Percentiles rank a stretch among this genome's conserved stretches.
These are phyloP conservation scores for Andrena bicolor DNA, from an alignment of 2,888 invertebrate species.

Conservation along the genomic window DNA sequence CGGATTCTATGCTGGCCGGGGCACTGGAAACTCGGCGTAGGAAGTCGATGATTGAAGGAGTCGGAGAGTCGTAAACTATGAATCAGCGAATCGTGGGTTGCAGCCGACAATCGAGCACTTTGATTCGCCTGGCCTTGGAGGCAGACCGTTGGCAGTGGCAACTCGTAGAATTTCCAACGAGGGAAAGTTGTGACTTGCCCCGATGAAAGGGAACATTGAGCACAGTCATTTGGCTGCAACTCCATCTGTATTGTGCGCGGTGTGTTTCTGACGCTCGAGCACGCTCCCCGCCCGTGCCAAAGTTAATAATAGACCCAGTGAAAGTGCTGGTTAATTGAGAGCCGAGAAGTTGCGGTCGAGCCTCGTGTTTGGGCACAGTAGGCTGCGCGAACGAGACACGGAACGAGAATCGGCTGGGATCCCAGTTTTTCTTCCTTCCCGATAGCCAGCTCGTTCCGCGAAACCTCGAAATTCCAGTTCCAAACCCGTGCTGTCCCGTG, in stretches of 20 bases:
- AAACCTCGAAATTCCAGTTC: not conserved
- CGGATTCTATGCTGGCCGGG: not conserved
- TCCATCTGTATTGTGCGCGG: not conserved
- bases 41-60: not conserved
- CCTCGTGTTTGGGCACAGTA: too few species aligned
- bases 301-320: conserved; percentile 8
- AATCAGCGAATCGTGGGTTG: conserved; percentile 26
- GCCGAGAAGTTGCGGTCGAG: too few species aligned
- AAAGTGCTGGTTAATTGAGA: conserved; percentile 10
- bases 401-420: too few species aligned
- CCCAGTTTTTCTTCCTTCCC: not conserved
- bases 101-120: not conserved
- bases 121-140: conserved; percentile 23
- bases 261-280: not conserved
- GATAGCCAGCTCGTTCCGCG: not conserved
- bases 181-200: conserved; percentile 27
- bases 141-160: not conserved
- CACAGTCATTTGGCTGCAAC: not conserved
- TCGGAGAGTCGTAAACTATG: conserved; percentile 12
- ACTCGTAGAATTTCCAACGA: conserved; percentile 33
- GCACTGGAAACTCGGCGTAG: not conserved
- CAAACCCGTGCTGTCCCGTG: not conserved
- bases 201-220: conserved; percentile 13
- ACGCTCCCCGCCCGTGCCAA: not conserved
- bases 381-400: too few species aligned